Evolutionary conservation across 2,888 invertebrate genomes (phyloP), one percentile per base, ranked within the genome.

Genomic region (Cistogaster globosa): DNA sequence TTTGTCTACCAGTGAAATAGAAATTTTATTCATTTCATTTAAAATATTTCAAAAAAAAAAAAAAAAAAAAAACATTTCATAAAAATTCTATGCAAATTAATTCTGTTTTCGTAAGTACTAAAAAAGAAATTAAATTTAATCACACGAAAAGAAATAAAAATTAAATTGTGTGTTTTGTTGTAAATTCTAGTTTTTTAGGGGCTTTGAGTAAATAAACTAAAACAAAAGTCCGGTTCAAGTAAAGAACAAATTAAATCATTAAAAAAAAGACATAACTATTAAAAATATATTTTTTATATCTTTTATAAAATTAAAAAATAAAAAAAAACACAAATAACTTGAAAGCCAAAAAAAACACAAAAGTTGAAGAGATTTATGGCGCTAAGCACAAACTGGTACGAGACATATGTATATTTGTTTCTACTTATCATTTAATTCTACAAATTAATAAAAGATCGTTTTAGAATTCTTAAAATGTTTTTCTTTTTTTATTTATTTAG

Each of bases 371-470:
- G 58, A 72, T 63, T 72, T 74, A 77, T 80, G 83, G 85, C 71
- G 85, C 83, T 82, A 65, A 68, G 77, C 68, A 83, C 87, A 58
- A 79, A 84, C 85, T 87, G 87, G 87, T 86, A 87, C 87, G 77
- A 72, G 57, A 58, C 63, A 75, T 83, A 48, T 11, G 42, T 42
- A 42, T 42, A 7, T 42, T 6, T 42, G 42, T 42, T 0, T 78
- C 38, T 69, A 36, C 45, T 78, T n/a, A 32, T 51, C 51, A 57
- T 5, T 38, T 71, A 51, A 2, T 75, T 65, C 5, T 16, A 32
- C 26, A 71, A 48, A 78, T 45, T 45, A 26, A 80, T 62, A 67
- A 75, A 42, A 26, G 26, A 22, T 68, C 22, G 42, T 26, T 77
- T 80, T 57, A 78, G 78, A 75, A 85, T 79, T 82, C 67, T 71